Conservation (phyloP, 2,113 vertebrate genomes). For the Verasper variegatus region DNA sequence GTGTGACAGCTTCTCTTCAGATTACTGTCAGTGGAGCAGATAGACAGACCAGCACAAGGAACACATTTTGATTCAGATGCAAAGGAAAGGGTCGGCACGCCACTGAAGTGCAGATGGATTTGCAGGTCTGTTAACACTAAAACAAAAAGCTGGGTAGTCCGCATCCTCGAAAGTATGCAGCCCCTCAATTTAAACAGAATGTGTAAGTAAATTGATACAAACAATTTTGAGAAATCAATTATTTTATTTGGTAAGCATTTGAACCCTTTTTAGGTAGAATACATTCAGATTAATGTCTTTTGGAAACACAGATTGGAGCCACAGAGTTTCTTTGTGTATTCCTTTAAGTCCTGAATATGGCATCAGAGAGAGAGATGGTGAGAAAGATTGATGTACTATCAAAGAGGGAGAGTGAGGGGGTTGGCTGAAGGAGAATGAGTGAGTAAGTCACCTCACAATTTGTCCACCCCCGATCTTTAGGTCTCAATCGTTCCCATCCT, state of each 20-base stretch:
- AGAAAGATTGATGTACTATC: slow-evolving; percentile 7
- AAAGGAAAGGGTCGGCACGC: neutral
- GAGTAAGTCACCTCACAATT: slow-evolving; percentile 28
- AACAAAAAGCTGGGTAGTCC: too few species aligned
- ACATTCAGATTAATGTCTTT: neutral
- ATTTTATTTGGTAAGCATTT: neutral
- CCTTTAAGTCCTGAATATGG: neutral
- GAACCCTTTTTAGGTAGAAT: neutral
- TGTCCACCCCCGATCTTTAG: slow-evolving; percentile 38
- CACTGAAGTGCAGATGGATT: too few species aligned
- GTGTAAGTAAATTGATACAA: too few species aligned
- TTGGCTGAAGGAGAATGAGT: neutral
- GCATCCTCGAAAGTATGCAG: too few species aligned
- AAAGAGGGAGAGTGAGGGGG: neutral
- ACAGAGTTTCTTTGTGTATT: too few species aligned
- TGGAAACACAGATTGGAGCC: too few species aligned
- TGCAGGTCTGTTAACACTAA: too few species aligned
- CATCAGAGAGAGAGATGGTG: neutral
- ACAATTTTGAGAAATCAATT: neutral
- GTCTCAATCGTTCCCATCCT: slow-evolving; percentile 28
- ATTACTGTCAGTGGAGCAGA: neutral
- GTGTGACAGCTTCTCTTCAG: neutral
- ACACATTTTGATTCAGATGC: neutral
- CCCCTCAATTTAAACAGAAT: too few species aligned
- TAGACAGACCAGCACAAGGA: neutral